These are phyloP conservation scores for Thryonomys swinderianus DNA, from an alignment of 2,113 vertebrate genomes.

Conservation along the genomic window DNA sequence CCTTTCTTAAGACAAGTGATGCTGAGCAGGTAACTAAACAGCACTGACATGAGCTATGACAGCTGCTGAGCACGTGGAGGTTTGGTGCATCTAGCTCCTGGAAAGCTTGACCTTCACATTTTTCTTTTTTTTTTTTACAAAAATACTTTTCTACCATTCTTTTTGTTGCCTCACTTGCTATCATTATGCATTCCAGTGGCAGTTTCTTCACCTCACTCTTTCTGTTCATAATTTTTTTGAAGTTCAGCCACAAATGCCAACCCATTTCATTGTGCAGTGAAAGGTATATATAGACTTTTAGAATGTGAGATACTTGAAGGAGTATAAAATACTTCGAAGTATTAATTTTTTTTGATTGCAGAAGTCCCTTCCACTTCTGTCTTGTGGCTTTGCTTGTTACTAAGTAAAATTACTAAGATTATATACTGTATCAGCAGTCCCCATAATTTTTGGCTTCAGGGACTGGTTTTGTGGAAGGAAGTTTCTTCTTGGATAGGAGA, in stretches of 20 bases:
- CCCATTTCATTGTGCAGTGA: conserved; percentile 1
- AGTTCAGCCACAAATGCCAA: conserved; percentile 39
- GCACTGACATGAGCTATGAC: neutral
- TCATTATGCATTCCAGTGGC: neutral
- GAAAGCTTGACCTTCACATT: neutral
- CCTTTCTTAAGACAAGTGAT: neutral
- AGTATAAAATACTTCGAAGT: neutral
- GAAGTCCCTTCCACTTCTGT: neutral
- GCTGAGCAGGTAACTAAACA: neutral
- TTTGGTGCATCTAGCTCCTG: neutral
- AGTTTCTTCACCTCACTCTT: neutral
- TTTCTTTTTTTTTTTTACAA: neutral
- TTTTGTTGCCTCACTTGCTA: neutral
- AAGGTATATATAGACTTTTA: neutral
- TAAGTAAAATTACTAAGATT: neutral
- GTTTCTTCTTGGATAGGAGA: neutral
- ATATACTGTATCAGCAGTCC: neutral
- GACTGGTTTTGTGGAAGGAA: neutral
- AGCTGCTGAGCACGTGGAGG: neutral
- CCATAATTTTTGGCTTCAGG: neutral
- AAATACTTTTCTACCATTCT: neutral
- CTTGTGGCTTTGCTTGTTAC: conserved; percentile 46
- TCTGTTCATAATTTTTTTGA: conserved; percentile 44
- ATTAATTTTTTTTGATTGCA: conserved; percentile 22
- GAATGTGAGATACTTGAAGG: neutral